Evolutionary conservation across 2,888 invertebrate genomes (phyloP), one percentile per base, ranked within the genome.

Genomic region (Embidobia sp.): DNA sequence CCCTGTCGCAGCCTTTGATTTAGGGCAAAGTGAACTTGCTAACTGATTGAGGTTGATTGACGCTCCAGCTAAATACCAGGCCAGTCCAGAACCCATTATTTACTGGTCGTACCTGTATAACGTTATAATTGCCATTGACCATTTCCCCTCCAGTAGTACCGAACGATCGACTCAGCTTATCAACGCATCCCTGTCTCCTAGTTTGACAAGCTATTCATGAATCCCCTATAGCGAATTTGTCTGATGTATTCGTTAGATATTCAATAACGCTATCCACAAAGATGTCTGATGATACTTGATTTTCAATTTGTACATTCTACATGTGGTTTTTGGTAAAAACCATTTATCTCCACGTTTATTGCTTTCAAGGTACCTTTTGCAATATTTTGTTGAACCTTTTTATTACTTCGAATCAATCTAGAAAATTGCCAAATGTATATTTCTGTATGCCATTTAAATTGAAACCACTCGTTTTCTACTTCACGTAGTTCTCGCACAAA

Each of bases 41-140:
- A 85, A 86, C 85, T 88, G 88, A 88, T 88, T 85, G 86, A 86
- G 83, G 82, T 84, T 88, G 88, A 88, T 87, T 87, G 87, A 88
- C 86, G 87, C 85, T 86, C 85, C 83, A 81, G 83, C 85, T 84
- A 85, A 87, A 86, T 86, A 84, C 84, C 82, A 83, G 84, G 83
- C 85, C 81, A 86, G 82, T 84, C 84, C 82, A 81, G 83, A 84
- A 84, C 84, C 86, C 85, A 86, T 88, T 87, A 87, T 88, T 87
- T 86, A 86, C 86, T 81, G 82, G 83, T 79, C 79, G 80, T 80
- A 72, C 82, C 82, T 81, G 81, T 82, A 81, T 84, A 84, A 83
- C 83, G 84, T 84, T 87, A 86, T 86, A 87, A 87, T 87, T 85
- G 85, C 85, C 81, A 80, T 79, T 83, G 80, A 83, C 84, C 82